phyloP scores from a whole-genome alignment of 2,888 invertebrate species.

The Zaprionus bogoriensis region DNA sequence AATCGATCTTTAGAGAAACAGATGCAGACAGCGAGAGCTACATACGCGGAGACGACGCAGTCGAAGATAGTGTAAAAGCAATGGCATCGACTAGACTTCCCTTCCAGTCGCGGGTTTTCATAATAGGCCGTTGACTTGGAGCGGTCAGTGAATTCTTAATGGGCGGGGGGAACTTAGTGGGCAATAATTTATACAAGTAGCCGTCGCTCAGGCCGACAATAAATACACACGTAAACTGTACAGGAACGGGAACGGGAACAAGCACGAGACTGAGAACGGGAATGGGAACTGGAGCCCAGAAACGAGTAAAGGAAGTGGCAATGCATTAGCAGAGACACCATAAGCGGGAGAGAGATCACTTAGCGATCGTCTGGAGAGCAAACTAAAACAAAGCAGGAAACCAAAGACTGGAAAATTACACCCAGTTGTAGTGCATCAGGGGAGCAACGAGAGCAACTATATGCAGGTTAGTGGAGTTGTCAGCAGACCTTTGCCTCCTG shows the following conservation, averaged over 20 bases:
- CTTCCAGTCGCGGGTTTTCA: constrained; percentile 43
- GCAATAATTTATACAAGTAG: constrained; percentile 75
- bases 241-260: constrained; percentile 8
- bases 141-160: constrained; percentile 80
- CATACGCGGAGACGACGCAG: no score
- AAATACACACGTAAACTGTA: constrained; percentile 15
- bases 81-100: constrained; percentile 47
- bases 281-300: constrained; percentile 20
- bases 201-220: constrained; percentile 45
- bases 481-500: constrained; percentile 46
- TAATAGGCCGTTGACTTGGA: constrained; percentile 77
- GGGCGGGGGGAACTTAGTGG: constrained; percentile 51
- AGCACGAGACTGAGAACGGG: constrained; percentile 11
- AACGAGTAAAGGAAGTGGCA: constrained; percentile 63
- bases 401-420: constrained; percentile 75
- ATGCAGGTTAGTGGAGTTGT: constrained; percentile 18
- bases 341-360: constrained; percentile 25
- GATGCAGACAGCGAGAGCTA: constrained; percentile 4
- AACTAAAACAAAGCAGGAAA: constrained; percentile 75
- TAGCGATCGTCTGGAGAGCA: constrained; percentile 32
- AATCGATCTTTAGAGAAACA: constrained; percentile 41
- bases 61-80: constrained; percentile 31
- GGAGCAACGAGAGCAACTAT: background rate
- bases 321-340: constrained; percentile 63
- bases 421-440: constrained; percentile 24